Percentiles rank a stretch among this genome's conserved stretches.
These are phyloP conservation scores for Brachyhypopomus gauderio DNA, from an alignment of 2,113 vertebrate genomes.

Conservation along the genomic window DNA sequence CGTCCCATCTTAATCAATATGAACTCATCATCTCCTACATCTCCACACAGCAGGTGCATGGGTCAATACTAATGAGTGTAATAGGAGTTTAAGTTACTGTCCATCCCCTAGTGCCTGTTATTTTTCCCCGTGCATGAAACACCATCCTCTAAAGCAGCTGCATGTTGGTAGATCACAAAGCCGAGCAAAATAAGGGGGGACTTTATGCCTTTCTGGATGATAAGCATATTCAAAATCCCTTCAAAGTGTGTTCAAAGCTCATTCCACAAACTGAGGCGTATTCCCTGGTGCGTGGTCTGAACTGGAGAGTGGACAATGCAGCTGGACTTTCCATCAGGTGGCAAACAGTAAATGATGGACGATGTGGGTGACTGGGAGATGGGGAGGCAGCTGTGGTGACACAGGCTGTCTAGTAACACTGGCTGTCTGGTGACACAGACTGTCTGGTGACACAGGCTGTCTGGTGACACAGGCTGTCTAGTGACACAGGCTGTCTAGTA, in stretches of 20 bases:
- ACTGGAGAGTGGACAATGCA: not conserved
- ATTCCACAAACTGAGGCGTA: not conserved
- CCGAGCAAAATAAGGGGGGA: not conserved
- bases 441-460: too few relatives aligned
- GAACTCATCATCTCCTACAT: not conserved
- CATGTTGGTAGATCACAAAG: not conserved
- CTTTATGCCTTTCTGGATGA: not conserved
- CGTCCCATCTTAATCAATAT: slow-evolving; percentile 2
- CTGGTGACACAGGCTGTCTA: too few relatives aligned
- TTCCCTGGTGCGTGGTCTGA: not conserved
- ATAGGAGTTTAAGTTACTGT: not conserved
- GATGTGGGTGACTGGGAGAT: not conserved
- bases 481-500: too few relatives aligned
- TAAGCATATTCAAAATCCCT: not conserved
- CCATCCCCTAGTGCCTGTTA: not conserved
- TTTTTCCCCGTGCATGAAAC: not conserved
- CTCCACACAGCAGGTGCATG: slow-evolving; percentile 2
- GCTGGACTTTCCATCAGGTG: slow-evolving; percentile 10
- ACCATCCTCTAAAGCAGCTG: slow-evolving; percentile 20
- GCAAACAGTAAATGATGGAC: not conserved
- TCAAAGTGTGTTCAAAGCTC: not conserved
- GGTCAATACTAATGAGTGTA: not conserved
- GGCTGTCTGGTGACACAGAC: not conserved
- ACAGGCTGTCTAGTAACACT: too few relatives aligned
- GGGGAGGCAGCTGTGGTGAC: too few relatives aligned